These are phyloP conservation scores for Acleris sparsana DNA, from an alignment of 2,888 invertebrate species.

Conservation along the genomic window DNA sequence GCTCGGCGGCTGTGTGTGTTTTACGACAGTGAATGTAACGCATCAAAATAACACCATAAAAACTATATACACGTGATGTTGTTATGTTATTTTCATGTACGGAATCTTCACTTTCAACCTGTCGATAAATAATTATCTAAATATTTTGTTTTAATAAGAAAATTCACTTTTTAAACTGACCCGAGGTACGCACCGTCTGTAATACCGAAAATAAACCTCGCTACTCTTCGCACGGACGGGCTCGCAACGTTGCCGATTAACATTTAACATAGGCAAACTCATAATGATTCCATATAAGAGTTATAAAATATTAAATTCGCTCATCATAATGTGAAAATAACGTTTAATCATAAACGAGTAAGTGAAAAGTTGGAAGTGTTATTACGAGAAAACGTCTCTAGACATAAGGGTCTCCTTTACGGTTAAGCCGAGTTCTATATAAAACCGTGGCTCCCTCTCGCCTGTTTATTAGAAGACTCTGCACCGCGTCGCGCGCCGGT, in stretches of 20 bases:
- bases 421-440: slow-evolving; percentile 12
- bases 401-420: slow-evolving; percentile 19
- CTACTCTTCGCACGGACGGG: background rate
- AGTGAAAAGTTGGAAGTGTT: slow-evolving; percentile 33
- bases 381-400: slow-evolving; percentile 29
- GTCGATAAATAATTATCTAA: slow-evolving; percentile 6
- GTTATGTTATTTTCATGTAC: slow-evolving; percentile 11
- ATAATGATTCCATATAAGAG: slow-evolving; percentile 1
- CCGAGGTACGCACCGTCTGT: slow-evolving; percentile 19
- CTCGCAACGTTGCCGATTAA: background rate
- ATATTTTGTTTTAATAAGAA: slow-evolving; percentile 21
- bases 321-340: slow-evolving; percentile 8
- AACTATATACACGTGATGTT: background rate
- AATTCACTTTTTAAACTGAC: slow-evolving; percentile 32
- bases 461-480: background rate
- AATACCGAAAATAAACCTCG: slow-evolving; percentile 22
- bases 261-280: slow-evolving; percentile 28
- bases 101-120: slow-evolving; percentile 17
- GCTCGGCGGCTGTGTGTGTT: slow-evolving; percentile 6
- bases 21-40: slow-evolving; percentile 21
- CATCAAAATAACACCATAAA: slow-evolving; percentile 10
- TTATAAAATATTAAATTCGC: background rate
- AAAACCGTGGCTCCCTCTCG: slow-evolving; percentile 19
- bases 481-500: slow-evolving; percentile 7
- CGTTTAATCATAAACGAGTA: slow-evolving; percentile 27